Conservation (phyloP, 2,113 vertebrate genomes). For the Erpornis zantholeuca region DNA sequence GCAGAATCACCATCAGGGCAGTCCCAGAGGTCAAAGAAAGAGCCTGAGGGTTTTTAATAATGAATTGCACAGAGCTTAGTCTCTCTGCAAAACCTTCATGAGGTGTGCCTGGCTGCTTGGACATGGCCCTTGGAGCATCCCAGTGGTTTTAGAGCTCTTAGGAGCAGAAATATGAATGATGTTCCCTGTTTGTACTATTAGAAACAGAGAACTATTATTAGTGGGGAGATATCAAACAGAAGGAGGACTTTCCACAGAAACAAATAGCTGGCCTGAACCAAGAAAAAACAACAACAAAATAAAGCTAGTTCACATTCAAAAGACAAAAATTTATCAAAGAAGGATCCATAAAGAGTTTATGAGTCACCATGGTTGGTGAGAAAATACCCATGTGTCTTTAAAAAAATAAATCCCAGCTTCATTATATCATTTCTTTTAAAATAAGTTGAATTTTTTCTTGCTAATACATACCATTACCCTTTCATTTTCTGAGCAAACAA, state of each 20-base stretch:
- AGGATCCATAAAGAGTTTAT: not conserved
- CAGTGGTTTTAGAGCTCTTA: not conserved
- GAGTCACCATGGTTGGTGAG: not conserved
- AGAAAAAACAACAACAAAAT: not conserved
- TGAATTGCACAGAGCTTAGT: not conserved
- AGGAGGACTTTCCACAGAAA: not conserved
- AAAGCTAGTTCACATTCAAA: not conserved
- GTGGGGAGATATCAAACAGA: not conserved
- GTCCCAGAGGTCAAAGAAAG: not conserved
- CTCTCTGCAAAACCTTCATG: not conserved
- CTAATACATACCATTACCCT: not conserved
- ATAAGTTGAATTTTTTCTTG: not conserved
- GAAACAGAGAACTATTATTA: no score
- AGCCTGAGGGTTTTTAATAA: not conserved
- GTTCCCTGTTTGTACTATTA: not conserved
- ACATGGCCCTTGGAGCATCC: fast-evolving
- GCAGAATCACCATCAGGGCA: not conserved
- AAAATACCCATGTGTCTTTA: not conserved
- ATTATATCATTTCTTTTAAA: not conserved
- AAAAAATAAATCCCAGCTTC: not conserved
- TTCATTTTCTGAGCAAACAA: conserved; percentile 1
- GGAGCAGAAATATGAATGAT: not conserved
- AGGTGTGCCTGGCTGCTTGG: not conserved
- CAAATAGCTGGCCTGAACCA: not conserved
- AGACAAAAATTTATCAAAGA: not conserved